Evolutionary conservation across 2,888 invertebrate species (phyloP), one percentile per base, ranked within the genome.

Genomic region (Plagodis pulveraria): DNA sequence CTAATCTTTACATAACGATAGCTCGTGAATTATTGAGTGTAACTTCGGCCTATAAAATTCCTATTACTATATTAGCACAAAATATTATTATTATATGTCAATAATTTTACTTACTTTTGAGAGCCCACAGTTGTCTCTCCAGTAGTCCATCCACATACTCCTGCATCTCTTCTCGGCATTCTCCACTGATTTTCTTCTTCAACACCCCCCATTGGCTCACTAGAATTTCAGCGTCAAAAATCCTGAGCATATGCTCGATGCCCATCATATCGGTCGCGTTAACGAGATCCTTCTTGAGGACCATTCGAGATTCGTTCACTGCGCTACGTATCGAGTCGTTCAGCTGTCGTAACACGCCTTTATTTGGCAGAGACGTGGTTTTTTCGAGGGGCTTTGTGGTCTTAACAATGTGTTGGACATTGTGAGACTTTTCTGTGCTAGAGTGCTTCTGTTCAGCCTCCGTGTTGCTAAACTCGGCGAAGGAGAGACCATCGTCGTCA

Each of bases 91-190:
- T 36, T 36, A 6, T 36, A 5, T 36, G 10, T 40, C 10, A 10
- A 9, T 42, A 12, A 42, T 41, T 41, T 42, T 42, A 35, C 95
- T 95, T 84, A 96, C 96, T 95, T 84, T 95, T 95, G 47, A 95
- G 91, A 6, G 96, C 96, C 96, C 96, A 96, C 8, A 94, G 87
- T 52, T 93, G 89, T 53, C 94, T 94, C 48, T 90, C 88, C 56
- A 81, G 77, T 40, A 96, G 84, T 1, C 94, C 95, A 9, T 90
- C 86, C 43, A 96, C 89, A 76, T 95, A 96, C 41, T 84, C 81
- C 71, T 94, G 93, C 86, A 96, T 83, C 66, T 95, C 94, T 35
- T 84, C 83, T 49, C 83, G 83, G 73, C 96, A 96, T 43, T 86
- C 82, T 0, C 89, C 86, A 5, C 84, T 79, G 59, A 95, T 80